These are phyloP conservation scores for Petrosia ficiformis DNA, from an alignment of 37 sponge, comb jelly and placozoan genomes.

Conservation along the genomic window DNA sequence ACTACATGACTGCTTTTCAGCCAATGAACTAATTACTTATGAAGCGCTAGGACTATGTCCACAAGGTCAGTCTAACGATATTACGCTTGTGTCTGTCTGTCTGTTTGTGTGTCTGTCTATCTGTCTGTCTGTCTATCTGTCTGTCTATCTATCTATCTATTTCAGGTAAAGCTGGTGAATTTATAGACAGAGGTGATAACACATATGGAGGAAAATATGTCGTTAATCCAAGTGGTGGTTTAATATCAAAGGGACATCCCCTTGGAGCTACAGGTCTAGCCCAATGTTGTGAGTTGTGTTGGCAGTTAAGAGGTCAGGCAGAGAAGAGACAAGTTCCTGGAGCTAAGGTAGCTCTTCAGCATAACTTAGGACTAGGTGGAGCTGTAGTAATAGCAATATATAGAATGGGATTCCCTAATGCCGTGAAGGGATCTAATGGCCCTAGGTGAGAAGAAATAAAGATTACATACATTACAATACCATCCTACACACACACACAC, in stretches of 20 bases:
- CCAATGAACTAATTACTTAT: slow-evolving; percentile 92
- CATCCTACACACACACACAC: too few relatives aligned
- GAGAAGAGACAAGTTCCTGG: slow-evolving; percentile 81
- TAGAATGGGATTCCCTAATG: slow-evolving; percentile 69
- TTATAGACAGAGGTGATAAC: slow-evolving; percentile 91
- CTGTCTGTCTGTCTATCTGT: too few relatives aligned
- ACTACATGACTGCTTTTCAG: slow-evolving; percentile 93
- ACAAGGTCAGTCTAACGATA: slow-evolving; percentile 42
- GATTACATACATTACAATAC: too few relatives aligned
- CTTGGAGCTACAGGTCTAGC: slow-evolving; percentile 94
- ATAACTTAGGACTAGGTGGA: slow-evolving; percentile 92
- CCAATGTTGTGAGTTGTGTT: slow-evolving; percentile 90
- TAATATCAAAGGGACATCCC: slow-evolving; percentile 95
- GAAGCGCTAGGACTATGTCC: slow-evolving; percentile 92
- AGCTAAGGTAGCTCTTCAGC: slow-evolving; percentile 87
- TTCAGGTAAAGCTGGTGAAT: slow-evolving; percentile 84
- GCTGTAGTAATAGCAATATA: slow-evolving; percentile 86
- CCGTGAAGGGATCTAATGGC: too few relatives aligned
- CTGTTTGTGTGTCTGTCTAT: too few relatives aligned
- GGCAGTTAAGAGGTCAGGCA: slow-evolving; percentile 88
- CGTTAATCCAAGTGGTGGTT: slow-evolving; percentile 92
- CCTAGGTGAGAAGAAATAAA: neutral
- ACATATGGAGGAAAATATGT: slow-evolving; percentile 97
- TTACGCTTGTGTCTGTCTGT: too few relatives aligned
- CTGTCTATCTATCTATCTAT: too few relatives aligned